Percentiles rank a stretch among this genome's conserved stretches.
Conservation (phyloP, 2,888 invertebrate species). For the Deilephila elpenor region DNA sequence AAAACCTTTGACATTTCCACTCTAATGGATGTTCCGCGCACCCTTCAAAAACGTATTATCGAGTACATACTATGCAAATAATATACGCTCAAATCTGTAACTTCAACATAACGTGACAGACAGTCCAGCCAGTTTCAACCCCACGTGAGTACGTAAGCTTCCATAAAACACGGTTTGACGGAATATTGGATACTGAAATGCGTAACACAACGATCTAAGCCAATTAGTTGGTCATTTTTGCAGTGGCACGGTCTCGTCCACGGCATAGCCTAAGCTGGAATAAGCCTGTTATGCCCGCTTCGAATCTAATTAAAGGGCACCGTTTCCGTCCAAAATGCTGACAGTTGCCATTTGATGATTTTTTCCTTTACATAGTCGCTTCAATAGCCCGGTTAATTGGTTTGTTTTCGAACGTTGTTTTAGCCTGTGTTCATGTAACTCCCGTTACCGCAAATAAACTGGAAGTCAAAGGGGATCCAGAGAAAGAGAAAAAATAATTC, state of each 20-base stretch:
- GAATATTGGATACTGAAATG: conserved; percentile 79
- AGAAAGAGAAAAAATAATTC: conserved; percentile 72
- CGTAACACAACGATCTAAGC: conserved; percentile 79
- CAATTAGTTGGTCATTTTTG: conserved; percentile 83
- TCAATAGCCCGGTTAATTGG: conserved; percentile 69
- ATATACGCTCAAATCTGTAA: not conserved
- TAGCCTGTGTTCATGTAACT: conserved; percentile 16
- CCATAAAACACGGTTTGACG: conserved; percentile 63
- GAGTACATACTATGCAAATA: not conserved
- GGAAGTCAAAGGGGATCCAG: conserved; percentile 32
- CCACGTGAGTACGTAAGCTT: not conserved
- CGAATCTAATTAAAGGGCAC: conserved; percentile 83
- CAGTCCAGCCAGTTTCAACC: not conserved
- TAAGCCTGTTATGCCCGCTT: conserved; percentile 81
- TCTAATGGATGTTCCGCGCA: conserved; percentile 45
- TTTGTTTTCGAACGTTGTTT: conserved; percentile 61
- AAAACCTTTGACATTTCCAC: conserved; percentile 50
- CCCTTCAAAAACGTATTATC: conserved; percentile 4
- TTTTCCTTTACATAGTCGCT: conserved; percentile 64
- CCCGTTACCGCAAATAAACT: conserved; percentile 33
- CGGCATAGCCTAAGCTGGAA: conserved; percentile 76
- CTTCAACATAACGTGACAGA: not conserved
- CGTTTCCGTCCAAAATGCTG: conserved; percentile 78
- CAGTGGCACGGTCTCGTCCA: conserved; percentile 71
- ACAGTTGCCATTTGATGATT: conserved; percentile 74